A percentile compares a stretch with the other conserved stretches of the same genome.
Evolutionary conservation across 2,113 vertebrate genomes (phyloP).

Genomic region (Elanus axillaris): DNA sequence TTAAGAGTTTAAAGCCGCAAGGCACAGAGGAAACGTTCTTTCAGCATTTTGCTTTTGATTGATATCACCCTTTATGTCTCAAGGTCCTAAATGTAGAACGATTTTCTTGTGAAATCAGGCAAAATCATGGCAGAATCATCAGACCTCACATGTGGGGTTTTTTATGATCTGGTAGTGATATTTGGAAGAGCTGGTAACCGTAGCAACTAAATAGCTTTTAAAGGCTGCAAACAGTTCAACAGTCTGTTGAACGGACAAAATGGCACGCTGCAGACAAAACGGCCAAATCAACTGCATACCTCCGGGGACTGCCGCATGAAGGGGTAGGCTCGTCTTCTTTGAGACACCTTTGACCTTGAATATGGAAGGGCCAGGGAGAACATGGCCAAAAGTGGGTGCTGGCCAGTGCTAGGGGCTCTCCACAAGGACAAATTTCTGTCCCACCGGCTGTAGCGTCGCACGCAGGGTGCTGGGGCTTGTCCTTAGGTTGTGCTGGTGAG

Average conservation of each 20-base stretch:
- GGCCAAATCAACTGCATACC: background rate
- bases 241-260: constrained; percentile 35
- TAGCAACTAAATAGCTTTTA: constrained; percentile 41
- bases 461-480: background rate
- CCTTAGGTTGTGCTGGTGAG: background rate
- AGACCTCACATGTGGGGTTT: background rate
- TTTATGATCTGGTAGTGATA: background rate
- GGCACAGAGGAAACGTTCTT: background rate
- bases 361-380: background rate
- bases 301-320: background rate
- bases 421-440: background rate
- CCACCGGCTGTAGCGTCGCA: background rate
- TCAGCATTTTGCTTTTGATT: background rate
- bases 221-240: constrained; percentile 9
- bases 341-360: background rate
- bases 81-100: background rate
- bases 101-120: background rate
- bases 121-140: background rate
- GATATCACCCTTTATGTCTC: background rate
- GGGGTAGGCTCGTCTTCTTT: background rate
- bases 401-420: fast-evolving
- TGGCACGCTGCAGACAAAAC: background rate
- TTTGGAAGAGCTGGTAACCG: constrained; percentile 44
- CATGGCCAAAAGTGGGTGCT: background rate
- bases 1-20: background rate